Base-by-base conservation (phyloP, 2,113 vertebrate genomes). In the Tylochromis polylepis region DNA sequence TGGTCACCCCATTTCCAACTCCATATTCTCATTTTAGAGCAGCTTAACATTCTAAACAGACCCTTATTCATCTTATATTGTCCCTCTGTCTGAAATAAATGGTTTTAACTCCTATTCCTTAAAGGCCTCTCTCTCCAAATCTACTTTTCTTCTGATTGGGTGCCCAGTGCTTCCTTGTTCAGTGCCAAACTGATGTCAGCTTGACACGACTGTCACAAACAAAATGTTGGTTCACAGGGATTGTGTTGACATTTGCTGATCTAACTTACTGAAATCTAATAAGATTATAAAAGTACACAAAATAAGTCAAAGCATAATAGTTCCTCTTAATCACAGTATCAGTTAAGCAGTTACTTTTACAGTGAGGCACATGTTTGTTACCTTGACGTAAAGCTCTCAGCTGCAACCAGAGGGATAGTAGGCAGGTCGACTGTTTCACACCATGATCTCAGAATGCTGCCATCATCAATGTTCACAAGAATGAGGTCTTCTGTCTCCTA, bases 401-500 rank as follows among this genome's bases (percentile, higher is more conserved):
- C 96, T 5, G 97, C 98, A 87, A 94, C 86, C 70, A 94, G 41
- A 43, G 99, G 98, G 41, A 98, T 81, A 8, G 96, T 93, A 4
- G 98, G 97, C 27, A 98, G 93, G 20, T 95, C 95, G 6, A 94
- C 58, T 15, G 82, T 81, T 24, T 94, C 93, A 18, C 92, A 77
- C 70, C 92, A 89, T 0, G 97, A 97, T 24, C 88, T 95, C 18
- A 93, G 93, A 94, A 99, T 92, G 8, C 90, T 95, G 16, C 98
- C 98, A 1, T 95, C 95, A 83, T 99, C 98, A 8, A 99, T 94
- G 87, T 98, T 97, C 55, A 99, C 97, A 70, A 99, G 95, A 88
- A 99, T 93, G 82, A 99, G 94, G 22, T 98, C 98, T 20, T 99
- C 98, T 0, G 95, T 96, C 95, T 99, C 98, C 99, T 99, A 82